Percentiles rank a stretch among this genome's conserved stretches.
phyloP scores from a whole-genome alignment of 2,888 invertebrate genomes.

The Noctua janthina region DNA sequence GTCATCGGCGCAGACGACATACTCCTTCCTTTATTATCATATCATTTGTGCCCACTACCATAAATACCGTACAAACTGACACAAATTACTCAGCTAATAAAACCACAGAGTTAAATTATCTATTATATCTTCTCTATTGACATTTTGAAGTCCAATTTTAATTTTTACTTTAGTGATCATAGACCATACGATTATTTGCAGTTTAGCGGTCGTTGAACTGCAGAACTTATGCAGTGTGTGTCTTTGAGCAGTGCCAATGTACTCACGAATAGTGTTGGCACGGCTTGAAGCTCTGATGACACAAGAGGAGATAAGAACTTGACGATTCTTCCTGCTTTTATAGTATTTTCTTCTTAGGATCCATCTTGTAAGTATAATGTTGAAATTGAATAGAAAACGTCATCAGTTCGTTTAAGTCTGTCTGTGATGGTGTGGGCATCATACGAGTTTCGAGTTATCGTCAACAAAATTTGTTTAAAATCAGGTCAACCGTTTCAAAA shows the following conservation, averaged over 20 bases:
- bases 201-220: slow-evolving; percentile 52
- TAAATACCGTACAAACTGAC: slow-evolving; percentile 55
- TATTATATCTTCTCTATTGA: slow-evolving; percentile 21
- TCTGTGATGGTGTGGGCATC: not conserved
- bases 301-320: slow-evolving; percentile 53
- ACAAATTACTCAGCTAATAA: slow-evolving; percentile 54
- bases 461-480: slow-evolving; percentile 42
- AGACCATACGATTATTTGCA: slow-evolving; percentile 57
- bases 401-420: slow-evolving; percentile 3
- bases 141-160: slow-evolving; percentile 27
- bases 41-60: slow-evolving; percentile 58
- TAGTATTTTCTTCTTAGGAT: not conserved
- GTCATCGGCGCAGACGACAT: slow-evolving; percentile 67
- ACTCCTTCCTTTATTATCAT: slow-evolving; percentile 75
- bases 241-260: slow-evolving; percentile 59
- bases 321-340: slow-evolving; percentile 48
- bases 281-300: slow-evolving; percentile 52
- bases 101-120: slow-evolving; percentile 22
- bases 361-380: not conserved
- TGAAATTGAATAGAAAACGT: slow-evolving; percentile 5
- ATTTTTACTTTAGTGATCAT: slow-evolving; percentile 48
- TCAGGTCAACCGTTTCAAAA: slow-evolving; percentile 44
- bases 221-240: slow-evolving; percentile 47
- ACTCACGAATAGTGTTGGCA: slow-evolving; percentile 57
- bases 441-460: slow-evolving; percentile 9